phyloP scores from a whole-genome alignment of 2,888 invertebrate genomes.

The Drosophila pseudotalamancana region DNA sequence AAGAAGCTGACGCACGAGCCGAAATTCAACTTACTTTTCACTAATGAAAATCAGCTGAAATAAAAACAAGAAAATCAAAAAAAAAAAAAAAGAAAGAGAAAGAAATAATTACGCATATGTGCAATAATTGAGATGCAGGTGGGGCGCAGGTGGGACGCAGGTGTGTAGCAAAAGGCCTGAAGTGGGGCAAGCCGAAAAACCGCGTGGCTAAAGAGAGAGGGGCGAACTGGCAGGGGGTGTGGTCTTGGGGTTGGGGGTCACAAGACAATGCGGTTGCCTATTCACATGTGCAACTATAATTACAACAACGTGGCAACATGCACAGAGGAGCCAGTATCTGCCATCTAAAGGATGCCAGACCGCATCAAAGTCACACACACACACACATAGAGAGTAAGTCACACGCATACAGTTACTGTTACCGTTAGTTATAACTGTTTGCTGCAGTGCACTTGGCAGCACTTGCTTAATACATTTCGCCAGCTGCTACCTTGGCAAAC shows the following conservation, averaged over 20 bases:
- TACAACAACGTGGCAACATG: conserved; percentile 35
- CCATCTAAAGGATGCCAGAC: conserved; percentile 54
- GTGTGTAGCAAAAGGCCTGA: background rate
- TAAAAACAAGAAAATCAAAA: conserved; percentile 27
- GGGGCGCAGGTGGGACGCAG: background rate
- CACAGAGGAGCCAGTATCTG: background rate
- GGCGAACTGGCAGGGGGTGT: too few species aligned
- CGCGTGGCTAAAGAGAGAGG: too few species aligned
- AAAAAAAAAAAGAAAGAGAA: background rate
- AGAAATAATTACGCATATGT: conserved; percentile 29
- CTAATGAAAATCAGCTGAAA: conserved; percentile 53
- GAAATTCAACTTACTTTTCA: conserved; percentile 58
- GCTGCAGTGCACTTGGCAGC: conserved; percentile 71
- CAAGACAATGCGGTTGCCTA: conserved; percentile 66
- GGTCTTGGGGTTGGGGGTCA: too few species aligned
- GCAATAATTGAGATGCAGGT: conserved; percentile 14
- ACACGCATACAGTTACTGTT: conserved; percentile 31
- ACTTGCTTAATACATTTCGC: conserved; percentile 72
- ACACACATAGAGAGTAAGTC: too few species aligned
- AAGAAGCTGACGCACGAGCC: conserved; percentile 3
- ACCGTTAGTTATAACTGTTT: conserved; percentile 52
- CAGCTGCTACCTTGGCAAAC: conserved; percentile 62
- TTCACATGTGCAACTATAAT: conserved; percentile 61
- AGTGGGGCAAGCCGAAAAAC: conserved; percentile 37
- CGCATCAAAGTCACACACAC: conserved; percentile 66